Conservation (phyloP, 2,113 vertebrate genomes). For the Isurus oxyrinchus region DNA sequence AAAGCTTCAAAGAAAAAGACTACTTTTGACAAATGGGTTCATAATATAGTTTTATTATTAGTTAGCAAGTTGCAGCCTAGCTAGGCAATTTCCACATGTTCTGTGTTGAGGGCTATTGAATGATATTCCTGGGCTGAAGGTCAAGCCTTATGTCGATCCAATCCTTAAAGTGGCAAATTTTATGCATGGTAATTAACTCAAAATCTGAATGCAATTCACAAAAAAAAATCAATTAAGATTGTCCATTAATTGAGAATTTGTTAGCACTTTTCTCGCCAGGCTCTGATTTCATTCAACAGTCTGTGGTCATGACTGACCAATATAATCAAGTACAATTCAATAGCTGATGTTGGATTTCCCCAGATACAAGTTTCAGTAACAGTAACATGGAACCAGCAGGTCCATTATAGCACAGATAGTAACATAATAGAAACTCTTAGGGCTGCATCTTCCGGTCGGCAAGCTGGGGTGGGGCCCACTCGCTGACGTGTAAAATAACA, state of each 20-base stretch:
- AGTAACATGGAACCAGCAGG: not conserved
- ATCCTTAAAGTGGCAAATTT: not conserved
- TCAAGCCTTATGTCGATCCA: not conserved
- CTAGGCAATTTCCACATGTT: not conserved
- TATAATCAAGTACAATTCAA: not conserved
- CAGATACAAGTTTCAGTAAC: not conserved
- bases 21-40: not conserved
- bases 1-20: not conserved
- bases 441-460: no score
- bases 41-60: not conserved
- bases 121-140: not conserved
- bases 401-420: not conserved
- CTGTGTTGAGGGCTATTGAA: not conserved
- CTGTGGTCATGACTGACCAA: not conserved
- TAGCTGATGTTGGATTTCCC: not conserved
- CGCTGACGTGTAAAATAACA: no score
- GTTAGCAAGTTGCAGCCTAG: not conserved
- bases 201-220: not conserved
- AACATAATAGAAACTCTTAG: not conserved
- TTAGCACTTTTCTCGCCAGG: not conserved
- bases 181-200: not conserved
- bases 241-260: not conserved
- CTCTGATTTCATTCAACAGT: not conserved
- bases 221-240: not conserved
- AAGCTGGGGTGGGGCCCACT: no score